Evolutionary conservation across 2,797 vertebrate genomes (phyloP).

Genomic region (Phataginus tetradactyla): DNA sequence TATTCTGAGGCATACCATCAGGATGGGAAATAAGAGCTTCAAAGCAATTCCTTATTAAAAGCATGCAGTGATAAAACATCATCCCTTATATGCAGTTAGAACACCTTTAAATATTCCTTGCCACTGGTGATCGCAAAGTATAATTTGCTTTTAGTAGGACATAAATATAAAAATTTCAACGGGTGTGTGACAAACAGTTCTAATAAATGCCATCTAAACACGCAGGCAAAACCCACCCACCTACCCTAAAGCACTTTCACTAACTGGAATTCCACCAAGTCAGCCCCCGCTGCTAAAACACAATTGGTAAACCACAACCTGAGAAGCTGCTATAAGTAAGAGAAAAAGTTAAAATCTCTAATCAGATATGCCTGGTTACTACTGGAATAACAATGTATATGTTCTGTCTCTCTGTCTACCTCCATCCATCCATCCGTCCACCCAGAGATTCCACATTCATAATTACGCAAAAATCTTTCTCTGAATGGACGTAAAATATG

Average conservation of each 20-base stretch:
- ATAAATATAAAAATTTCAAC: constrained; percentile 84
- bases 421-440: neutral
- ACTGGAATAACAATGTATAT: neutral
- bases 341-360: constrained; percentile 80
- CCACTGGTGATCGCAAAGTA: constrained; percentile 78
- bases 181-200: constrained; percentile 83
- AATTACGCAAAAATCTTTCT: neutral
- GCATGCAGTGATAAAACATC: constrained; percentile 49
- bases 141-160: constrained; percentile 84
- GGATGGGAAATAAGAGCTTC: neutral
- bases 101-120: constrained; percentile 71
- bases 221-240: constrained; percentile 76
- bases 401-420: neutral
- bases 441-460: neutral
- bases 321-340: constrained; percentile 65
- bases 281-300: constrained; percentile 76
- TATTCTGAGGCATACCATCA: constrained; percentile 52
- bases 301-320: constrained; percentile 76
- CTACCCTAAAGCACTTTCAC: constrained; percentile 75
- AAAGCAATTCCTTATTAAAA: constrained; percentile 61
- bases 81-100: constrained; percentile 22
- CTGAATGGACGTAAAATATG: constrained; percentile 37
- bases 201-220: constrained; percentile 84
- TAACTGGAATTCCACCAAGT: constrained; percentile 80
- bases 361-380: constrained; percentile 45